Evolutionary conservation across 2,888 invertebrate species (phyloP), one percentile per base, ranked within the genome.

Genomic region (Nesidiocoris tenuis): DNA sequence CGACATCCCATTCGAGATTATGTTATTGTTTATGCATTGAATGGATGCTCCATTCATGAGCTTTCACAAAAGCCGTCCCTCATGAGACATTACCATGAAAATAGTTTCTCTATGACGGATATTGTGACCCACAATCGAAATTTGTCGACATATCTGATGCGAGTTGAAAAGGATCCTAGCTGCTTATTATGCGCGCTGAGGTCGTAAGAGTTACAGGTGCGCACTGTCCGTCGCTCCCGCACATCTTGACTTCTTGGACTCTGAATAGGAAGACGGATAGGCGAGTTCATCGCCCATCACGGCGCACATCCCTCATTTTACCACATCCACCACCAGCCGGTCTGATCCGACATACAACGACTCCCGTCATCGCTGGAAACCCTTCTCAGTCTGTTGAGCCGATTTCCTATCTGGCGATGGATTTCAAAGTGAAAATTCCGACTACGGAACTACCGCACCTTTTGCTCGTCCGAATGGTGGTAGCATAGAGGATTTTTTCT

Each of bases 1-100:
- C 72, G 65, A 74, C 79, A 78, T 79, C 78, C 77, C 78, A 79
- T 77, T 77, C 70, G 77, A 76, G 79, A 79, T 77, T 78, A 74
- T 78, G 77, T 78, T 79, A 79, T 79, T 79, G 79, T 79, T 76
- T 72, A 71, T 74, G 77, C 77, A 78, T 71, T 72, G 77, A 75
- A 67, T 78, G 75, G 39, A 77, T 76, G 76, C 72, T 78, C 76
- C 76, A 78, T 77, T 74, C 74, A 74, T 57, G 24, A 18, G 66
- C 19, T 22, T 25, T 25, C 65, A 74, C 74, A 74, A 74, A 65
- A 57, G 57, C 57, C 22, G 22, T 24, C 19, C 3, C 39, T 12
- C 12, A 3, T 39, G n/a, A 39, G 66, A 56, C 65, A 74, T 74
- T 74, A 74, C 22, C 74, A 74, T 74, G 55, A 74, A 74, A 74